Base-by-base conservation (phyloP, 2,113 vertebrate species). In the Phasianus colchicus region DNA sequence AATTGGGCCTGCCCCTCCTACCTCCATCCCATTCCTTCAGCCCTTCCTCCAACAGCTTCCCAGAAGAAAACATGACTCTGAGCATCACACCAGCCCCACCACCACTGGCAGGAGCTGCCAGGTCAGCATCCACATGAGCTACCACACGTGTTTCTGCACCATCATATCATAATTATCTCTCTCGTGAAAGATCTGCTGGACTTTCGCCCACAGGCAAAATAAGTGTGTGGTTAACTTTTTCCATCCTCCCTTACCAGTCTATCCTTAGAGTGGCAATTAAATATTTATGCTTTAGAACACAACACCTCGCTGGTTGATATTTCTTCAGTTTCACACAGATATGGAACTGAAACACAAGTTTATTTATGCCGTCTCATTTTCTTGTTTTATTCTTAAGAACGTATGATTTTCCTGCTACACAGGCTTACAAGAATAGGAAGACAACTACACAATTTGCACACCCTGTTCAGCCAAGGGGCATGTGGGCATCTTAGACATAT, bases 161-260 rank as follows among this genome's bases (percentile, higher is more conserved):
- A 0, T 43, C 47, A 42, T 92, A 91, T 22, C 24, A 3, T 98
- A 97, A 97, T 98, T 96, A 97, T 97, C 95, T 97, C 97, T 97
- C 96, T 89, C 42, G 2, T 96, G 96, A 95, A 97, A 96, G 93
- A 78, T 84, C 75, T 72, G 73, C 92, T 93, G 85, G 92, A 90
- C 82, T 91, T 85, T 50, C 47, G 65, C 96, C 98, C 93, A 93
- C 81, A 50, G 97, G 97, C 96, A 92, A 95, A 95, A 70, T 66
- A 95, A 92, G 54, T 90, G 74, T 83, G 83, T 45, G n/a, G 90
- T 89, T 88, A 97, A 95, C 94, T 96, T 96, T 76, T 88, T 63
- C 73, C n/a, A 63, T 86, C 79, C 93, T 66, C 71, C 48, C 14
- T 47, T 83, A 92, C 66, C 2, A 1, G 43, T 76, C 47, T 91